phyloP scores from a whole-genome alignment of 2,888 invertebrate genomes.

The Lithophane socia region DNA sequence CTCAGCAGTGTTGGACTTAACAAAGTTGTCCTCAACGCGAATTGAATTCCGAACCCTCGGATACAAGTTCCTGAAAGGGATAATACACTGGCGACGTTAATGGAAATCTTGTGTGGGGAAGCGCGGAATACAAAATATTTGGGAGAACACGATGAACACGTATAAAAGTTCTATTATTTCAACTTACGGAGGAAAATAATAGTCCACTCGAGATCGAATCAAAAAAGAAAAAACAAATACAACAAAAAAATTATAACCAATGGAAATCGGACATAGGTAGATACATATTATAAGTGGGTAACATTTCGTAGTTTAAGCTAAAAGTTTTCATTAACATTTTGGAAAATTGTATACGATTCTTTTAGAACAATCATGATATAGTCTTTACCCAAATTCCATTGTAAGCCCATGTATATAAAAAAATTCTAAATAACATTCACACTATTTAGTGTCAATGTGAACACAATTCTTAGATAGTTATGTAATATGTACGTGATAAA shows the following conservation, averaged over 20 bases:
- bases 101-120: slow-evolving; percentile 49
- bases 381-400: too few relatives aligned
- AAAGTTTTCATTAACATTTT: background rate
- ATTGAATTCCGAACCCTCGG: slow-evolving; percentile 52
- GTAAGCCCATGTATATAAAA: too few relatives aligned
- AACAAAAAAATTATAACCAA: background rate
- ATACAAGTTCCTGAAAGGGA: slow-evolving; percentile 49
- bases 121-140: slow-evolving; percentile 51
- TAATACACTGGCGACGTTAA: slow-evolving; percentile 57
- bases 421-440: too few relatives aligned
- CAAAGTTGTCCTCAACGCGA: slow-evolving; percentile 38
- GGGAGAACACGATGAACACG: slow-evolving; percentile 8
- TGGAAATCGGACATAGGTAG: background rate
- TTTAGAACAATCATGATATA: background rate
- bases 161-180: slow-evolving; percentile 40
- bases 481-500: background rate
- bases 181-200: slow-evolving; percentile 12
- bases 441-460: too few relatives aligned
- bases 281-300: background rate
- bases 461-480: background rate
- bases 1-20: slow-evolving; percentile 18
- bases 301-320: background rate
- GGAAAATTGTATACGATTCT: background rate
- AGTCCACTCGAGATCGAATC: background rate
- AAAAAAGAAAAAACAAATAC: background rate